Evolutionary conservation across 2,113 vertebrate species (phyloP), one percentile per base, ranked within the genome.

Genomic region (Lathamus discolor): DNA sequence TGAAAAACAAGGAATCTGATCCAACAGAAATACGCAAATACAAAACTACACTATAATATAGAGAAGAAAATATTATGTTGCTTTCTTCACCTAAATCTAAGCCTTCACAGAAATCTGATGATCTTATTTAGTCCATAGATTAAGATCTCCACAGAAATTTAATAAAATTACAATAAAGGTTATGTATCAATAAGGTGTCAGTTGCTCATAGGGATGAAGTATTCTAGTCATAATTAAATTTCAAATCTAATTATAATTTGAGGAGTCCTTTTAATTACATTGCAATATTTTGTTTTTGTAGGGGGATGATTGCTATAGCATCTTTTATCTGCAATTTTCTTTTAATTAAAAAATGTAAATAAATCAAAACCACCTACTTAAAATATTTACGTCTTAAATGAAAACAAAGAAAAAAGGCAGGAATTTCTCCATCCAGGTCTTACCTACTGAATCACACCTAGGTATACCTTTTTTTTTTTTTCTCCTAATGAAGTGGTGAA

Each of bases 281-380:
- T 96, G 93, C 96, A 88, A 93, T 98, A 97, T 97, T 98, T 97
- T 97, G 96, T 96, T 97, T 98, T 98, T 95, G 95, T 97, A 93
- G 85, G 96, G 96, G 96, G 95, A 97, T 77, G 96, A 97, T 96
- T 98, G 95, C 93, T 97, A 96, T 96, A 97, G 94, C 96, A 97
- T 97, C 97, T 98, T 98, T 97, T 97, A 98, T 97, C 95, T 98
- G 94, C 95, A 98, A 98, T 98, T 98, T 98, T 97, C 96, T 96
- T 97, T 98, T 98, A 98, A 98, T 98, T 98, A 98, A 98, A 97
- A 98, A 97, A 98, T 96, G 97, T 97, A 98, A 98, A 98, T 98
- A 98, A 98, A 98, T 98, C 97, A 98, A 96, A 98, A 87, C 77
- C 88, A 83, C 69, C 37, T 93, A 81, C 96, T 98, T 97, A 96